These are phyloP conservation scores for Sebastes oblongus DNA, from an alignment of 2,797 vertebrate species.

Conservation along the genomic window DNA sequence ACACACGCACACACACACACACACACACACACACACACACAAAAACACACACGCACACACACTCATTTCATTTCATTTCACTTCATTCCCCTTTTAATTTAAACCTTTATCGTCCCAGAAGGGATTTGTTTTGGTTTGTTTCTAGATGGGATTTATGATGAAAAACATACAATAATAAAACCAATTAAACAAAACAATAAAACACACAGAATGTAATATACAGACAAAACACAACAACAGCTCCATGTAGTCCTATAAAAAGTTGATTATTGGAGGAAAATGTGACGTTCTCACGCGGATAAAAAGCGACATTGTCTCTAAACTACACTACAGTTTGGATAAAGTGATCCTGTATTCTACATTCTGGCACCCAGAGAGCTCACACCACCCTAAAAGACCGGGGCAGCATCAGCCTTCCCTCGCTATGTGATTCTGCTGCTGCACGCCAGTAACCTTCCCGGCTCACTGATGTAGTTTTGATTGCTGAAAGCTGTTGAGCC, in stretches of 20 bases:
- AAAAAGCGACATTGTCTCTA: not conserved
- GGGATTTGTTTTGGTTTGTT: conserved; percentile 2
- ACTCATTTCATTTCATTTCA: conserved; percentile 16
- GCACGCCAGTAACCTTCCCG: not conserved
- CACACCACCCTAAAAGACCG: not conserved
- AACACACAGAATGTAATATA: not conserved
- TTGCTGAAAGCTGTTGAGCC: not conserved
- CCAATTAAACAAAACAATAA: conserved; percentile 28
- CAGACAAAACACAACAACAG: not conserved
- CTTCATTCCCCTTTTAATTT: conserved; percentile 53
- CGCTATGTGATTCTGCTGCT: not conserved
- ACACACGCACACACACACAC: not conserved
- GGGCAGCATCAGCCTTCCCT: conserved; percentile 4
- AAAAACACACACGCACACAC: not conserved
- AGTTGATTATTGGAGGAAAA: conserved; percentile 10
- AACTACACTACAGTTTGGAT: not conserved
- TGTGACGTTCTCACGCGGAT: not conserved
- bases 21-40: not conserved
- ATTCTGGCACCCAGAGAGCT: not conserved
- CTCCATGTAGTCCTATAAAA: conserved; percentile 21
- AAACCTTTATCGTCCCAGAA: conserved; percentile 23
- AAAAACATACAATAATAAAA: conserved; percentile 45
- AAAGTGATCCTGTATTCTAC: not conserved
- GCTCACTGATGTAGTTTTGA: not conserved
- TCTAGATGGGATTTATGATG: conserved; percentile 18